A percentile compares a stretch with the other conserved stretches of the same genome.
Evolutionary conservation across 2,113 vertebrate genomes (phyloP).

Genomic region (Calyptommatus sinebrachiatus): DNA sequence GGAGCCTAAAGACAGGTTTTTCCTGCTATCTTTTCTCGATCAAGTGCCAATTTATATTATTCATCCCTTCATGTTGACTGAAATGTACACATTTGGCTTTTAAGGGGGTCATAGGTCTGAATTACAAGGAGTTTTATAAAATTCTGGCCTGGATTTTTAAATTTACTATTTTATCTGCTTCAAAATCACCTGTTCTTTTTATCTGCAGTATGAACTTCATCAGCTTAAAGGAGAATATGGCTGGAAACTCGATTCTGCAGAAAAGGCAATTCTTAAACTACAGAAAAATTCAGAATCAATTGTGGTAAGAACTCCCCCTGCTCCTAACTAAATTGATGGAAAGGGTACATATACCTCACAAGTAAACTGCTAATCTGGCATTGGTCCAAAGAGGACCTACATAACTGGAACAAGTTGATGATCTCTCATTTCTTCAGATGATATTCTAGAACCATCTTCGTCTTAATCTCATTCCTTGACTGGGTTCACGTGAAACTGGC

Average conservation of each 20-base stretch:
- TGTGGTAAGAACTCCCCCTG: slow-evolving; percentile 65
- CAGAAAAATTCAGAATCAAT: slow-evolving; percentile 78
- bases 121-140: background rate
- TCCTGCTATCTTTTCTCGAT: background rate
- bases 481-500: background rate
- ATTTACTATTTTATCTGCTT: background rate
- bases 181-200: background rate
- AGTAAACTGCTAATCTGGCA: too few species aligned
- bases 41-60: background rate
- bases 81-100: background rate
- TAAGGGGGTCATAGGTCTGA: background rate
- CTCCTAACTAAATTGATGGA: too few species aligned
- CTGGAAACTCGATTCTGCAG: slow-evolving; percentile 72
- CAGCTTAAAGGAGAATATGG: slow-evolving; percentile 66
- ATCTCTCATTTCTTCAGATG: too few species aligned
- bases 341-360: too few species aligned
- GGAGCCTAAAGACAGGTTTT: too few species aligned
- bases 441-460: background rate
- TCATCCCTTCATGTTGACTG: background rate
- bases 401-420: too few species aligned
- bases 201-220: slow-evolving; percentile 73
- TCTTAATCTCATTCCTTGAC: background rate
- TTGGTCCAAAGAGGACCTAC: too few species aligned
- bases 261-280: slow-evolving; percentile 81
- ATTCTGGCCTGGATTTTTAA: background rate